phyloP scores from a whole-genome alignment of 2,113 vertebrate genomes.

The Lates calcarifer region DNA sequence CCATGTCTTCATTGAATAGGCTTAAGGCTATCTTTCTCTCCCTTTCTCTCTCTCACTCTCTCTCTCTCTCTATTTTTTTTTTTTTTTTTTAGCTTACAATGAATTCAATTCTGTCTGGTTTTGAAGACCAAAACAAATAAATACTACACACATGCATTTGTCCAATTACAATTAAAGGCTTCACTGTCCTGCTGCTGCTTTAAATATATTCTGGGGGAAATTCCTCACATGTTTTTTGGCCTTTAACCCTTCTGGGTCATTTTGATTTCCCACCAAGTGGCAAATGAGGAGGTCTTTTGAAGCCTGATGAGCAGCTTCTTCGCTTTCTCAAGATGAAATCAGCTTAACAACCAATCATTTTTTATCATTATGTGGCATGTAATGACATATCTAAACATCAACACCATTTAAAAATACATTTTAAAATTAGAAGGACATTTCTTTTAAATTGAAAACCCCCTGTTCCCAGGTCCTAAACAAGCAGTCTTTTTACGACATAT shows the following conservation, averaged over 20 bases:
- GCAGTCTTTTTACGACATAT: background rate
- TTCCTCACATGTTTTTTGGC: constrained; percentile 86
- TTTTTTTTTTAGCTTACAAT: background rate
- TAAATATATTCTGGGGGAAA: constrained; percentile 80
- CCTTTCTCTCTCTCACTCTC: background rate
- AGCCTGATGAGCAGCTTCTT: constrained; percentile 84
- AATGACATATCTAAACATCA: background rate
- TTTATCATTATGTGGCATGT: background rate
- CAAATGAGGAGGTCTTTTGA: constrained; percentile 84
- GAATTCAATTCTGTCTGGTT: constrained; percentile 32
- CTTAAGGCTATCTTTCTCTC: constrained; percentile 64
- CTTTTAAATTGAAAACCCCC: background rate
- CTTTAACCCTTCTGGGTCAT: constrained; percentile 88
- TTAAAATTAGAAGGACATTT: background rate
- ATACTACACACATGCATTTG: constrained; percentile 14
- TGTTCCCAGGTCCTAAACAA: background rate
- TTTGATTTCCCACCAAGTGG: constrained; percentile 94
- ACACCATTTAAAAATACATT: background rate
- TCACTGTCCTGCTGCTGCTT: constrained; percentile 76
- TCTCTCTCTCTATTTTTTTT: constrained; percentile 10
- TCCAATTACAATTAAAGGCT: constrained; percentile 39
- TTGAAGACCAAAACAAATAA: constrained; percentile 45
- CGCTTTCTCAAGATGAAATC: constrained; percentile 52
- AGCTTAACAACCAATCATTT: background rate
- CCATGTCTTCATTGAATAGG: constrained; percentile 77